phyloP scores from a whole-genome alignment of 2,113 vertebrate genomes.

The Tragulus kanchil region DNA sequence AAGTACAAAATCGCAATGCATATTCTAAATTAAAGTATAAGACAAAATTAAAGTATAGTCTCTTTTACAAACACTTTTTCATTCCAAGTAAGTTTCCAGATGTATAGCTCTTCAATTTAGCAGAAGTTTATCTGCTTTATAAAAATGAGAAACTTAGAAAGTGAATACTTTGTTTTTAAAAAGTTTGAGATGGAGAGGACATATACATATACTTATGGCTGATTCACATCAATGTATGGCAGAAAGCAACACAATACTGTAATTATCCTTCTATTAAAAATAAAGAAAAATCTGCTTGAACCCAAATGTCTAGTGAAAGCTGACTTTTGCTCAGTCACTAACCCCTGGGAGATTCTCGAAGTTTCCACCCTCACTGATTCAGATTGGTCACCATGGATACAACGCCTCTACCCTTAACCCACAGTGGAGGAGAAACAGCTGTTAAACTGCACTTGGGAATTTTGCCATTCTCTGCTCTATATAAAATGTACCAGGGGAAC shows the following conservation, averaged over 20 bases:
- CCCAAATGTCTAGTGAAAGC: constrained; percentile 30
- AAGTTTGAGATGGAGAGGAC: not conserved
- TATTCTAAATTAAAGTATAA: constrained; percentile 42
- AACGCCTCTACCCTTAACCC: constrained; percentile 33
- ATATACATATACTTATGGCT: not conserved
- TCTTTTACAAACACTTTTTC: not conserved
- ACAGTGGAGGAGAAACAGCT: constrained; percentile 54
- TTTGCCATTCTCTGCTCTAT: constrained; percentile 51
- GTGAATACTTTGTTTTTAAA: not conserved
- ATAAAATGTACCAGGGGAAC: constrained; percentile 51
- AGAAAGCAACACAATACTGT: not conserved
- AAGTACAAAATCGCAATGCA: constrained; percentile 5
- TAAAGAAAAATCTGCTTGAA: not conserved
- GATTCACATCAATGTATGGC: not conserved
- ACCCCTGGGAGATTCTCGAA: constrained; percentile 21
- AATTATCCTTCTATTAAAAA: not conserved
- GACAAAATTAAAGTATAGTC: not conserved
- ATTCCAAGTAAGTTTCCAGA: constrained; percentile 1
- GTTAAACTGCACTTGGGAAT: constrained; percentile 25
- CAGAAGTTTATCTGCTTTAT: constrained; percentile 24
- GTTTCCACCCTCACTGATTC: constrained; percentile 48
- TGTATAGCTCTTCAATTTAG: not conserved
- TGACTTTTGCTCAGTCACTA: constrained; percentile 35
- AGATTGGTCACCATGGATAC: constrained; percentile 66
- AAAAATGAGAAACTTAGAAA: constrained; percentile 50